Evolutionary conservation across 64 coral and sea anemone genomes (phyloP), one percentile per base, ranked within the genome.

Genomic region (Montipora capricornis): DNA sequence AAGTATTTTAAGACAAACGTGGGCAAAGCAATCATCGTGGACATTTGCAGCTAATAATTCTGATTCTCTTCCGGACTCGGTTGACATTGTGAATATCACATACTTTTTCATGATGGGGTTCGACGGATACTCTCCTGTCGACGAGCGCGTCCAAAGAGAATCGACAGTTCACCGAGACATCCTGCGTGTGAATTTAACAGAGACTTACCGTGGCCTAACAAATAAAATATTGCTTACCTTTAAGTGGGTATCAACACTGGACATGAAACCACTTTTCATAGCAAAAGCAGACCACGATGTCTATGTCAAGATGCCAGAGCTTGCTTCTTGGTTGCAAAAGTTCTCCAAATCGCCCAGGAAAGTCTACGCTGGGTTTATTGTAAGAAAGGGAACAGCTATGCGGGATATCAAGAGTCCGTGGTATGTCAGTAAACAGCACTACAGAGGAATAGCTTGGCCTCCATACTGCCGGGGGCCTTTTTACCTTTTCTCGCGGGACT

Each of bases 281-380:
- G 53, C 49, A 9, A 90, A 90, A 68, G 88, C 88, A 8, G 88
- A 90, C 60, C 75, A 90, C 44, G 88, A 90, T 80, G 58, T 77
- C 6, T 90, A 90, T 37, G 48, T 90, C 66, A 58, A 90, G 47
- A n/a, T 90, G 20, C 88, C 88, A 22, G 78, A 90, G 8, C 20
- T 90, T 7, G 62, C 66, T 2, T 8, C 5, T 0, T 90, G 88
- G 88, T 47, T 90, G 61, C 5, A 6, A 74, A 74, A 29, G 60
- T n/a, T 51, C 26, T 68, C 50, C 20, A 47, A 8, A 11, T 13
- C 47, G 77, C 14, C 75, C 75, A 2, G 2, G 6, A 20, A 12
- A 48, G 13, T 90, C 26, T 90, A 90, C n/a, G 88, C 88, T 51
- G 88, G 88, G 3, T 80, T 79, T 58, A 24, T 90, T 0, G 55